phyloP scores from a whole-genome alignment of 2,797 vertebrate genomes.

The Lerista edwardsae region DNA sequence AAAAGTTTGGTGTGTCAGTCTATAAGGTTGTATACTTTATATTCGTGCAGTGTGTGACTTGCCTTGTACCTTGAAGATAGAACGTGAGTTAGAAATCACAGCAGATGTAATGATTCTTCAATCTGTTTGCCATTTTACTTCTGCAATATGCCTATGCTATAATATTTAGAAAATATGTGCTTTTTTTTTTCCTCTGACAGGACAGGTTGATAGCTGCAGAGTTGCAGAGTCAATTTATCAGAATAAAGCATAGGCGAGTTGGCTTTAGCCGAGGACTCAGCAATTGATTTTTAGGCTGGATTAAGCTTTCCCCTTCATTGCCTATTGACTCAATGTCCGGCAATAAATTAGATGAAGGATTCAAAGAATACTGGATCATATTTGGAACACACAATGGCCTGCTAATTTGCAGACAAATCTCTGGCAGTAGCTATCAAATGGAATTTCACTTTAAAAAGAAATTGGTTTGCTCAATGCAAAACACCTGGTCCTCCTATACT shows the following conservation, averaged over 20 bases:
- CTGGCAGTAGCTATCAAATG: background rate
- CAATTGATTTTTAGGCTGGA: conserved; percentile 21
- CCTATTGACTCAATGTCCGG: background rate
- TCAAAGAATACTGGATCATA: background rate
- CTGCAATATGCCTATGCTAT: background rate
- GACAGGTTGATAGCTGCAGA: background rate
- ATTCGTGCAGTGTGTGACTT: background rate
- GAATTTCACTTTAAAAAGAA: background rate
- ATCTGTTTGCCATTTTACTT: background rate
- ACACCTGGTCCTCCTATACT: background rate
- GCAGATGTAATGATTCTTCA: background rate
- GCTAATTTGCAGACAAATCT: conserved; percentile 12
- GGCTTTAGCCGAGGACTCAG: background rate
- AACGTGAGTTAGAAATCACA: background rate
- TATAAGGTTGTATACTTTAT: background rate
- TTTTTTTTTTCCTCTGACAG: background rate
- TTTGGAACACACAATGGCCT: background rate
- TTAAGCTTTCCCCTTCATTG: conserved; percentile 17
- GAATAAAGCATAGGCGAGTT: conserved; percentile 20
- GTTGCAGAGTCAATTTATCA: conserved; percentile 4
- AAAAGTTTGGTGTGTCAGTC: background rate
- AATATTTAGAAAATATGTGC: background rate
- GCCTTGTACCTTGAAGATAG: background rate
- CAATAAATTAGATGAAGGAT: conserved; percentile 11
- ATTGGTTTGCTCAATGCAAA: conserved; percentile 6